Evolutionary conservation across 2,888 invertebrate genomes (phyloP).

Genomic region (Lasioglossum pauxillum): DNA sequence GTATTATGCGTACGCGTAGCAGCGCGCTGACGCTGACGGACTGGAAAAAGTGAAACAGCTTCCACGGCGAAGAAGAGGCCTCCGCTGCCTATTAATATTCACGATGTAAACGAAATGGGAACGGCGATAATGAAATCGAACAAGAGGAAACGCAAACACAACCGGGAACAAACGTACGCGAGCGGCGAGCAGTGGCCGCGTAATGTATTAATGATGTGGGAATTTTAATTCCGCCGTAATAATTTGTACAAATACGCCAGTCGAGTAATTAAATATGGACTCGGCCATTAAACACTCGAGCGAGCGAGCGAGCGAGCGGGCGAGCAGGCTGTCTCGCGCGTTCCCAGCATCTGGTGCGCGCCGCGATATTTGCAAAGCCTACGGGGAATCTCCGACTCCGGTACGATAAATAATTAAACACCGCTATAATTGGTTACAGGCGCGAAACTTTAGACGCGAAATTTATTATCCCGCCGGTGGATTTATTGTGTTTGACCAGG

Average conservation of each 20-base stretch:
- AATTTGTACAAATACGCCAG: constrained; percentile 52
- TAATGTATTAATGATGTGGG: constrained; percentile 56
- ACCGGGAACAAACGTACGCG: not conserved
- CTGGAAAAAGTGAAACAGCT: constrained; percentile 34
- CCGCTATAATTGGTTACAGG: constrained; percentile 57
- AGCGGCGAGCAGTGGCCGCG: not conserved
- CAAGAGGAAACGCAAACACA: constrained; percentile 20
- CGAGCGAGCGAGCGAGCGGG: not conserved
- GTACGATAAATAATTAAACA: constrained; percentile 59
- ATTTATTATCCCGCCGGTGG: constrained; percentile 48
- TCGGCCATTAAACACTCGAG: constrained; percentile 46
- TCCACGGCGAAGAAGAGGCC: constrained; percentile 31
- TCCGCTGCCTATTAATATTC: not conserved
- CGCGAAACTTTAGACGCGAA: constrained; percentile 50
- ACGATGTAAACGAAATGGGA: not conserved
- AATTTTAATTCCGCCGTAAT: constrained; percentile 58
- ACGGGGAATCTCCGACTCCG: constrained; percentile 57
- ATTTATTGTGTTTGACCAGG: constrained; percentile 51
- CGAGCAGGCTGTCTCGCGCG: constrained; percentile 32
- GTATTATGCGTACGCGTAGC: constrained; percentile 59
- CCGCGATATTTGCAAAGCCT: constrained; percentile 61
- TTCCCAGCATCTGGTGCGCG: constrained; percentile 52
- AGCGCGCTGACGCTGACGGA: not conserved
- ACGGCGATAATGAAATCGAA: constrained; percentile 31
- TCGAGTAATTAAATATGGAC: constrained; percentile 58